Evolutionary conservation across 2,888 invertebrate genomes (phyloP).

Genomic region (Lasioglossum marginatum): DNA sequence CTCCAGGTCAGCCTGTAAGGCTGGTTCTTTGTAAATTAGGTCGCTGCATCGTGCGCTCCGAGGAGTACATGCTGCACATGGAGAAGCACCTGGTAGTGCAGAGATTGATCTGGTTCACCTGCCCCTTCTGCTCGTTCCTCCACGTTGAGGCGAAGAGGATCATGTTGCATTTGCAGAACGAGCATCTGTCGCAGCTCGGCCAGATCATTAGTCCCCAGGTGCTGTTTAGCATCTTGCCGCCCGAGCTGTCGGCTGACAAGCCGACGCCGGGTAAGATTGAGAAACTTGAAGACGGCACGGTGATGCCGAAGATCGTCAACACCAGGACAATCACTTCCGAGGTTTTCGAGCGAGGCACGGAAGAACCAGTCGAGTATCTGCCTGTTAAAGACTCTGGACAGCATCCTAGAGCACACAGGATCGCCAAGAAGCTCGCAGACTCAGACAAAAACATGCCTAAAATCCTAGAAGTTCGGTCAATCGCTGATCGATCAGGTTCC

Average conservation of each 20-base stretch:
- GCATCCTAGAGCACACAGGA: background rate
- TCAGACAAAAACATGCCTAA: conserved; percentile 45
- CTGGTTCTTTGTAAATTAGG: conserved; percentile 70
- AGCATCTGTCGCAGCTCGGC: conserved; percentile 66
- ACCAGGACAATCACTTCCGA: conserved; percentile 75
- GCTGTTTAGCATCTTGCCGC: conserved; percentile 40
- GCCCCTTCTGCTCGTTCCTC: conserved; percentile 73
- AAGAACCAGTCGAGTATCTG: conserved; percentile 35
- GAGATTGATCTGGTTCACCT: conserved; percentile 72
- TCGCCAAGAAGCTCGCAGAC: background rate
- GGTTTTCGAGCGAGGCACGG: conserved; percentile 71
- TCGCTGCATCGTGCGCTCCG: conserved; percentile 70
- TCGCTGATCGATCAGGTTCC: conserved; percentile 32
- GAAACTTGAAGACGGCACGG: conserved; percentile 22
- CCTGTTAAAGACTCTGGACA: background rate
- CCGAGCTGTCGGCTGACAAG: background rate
- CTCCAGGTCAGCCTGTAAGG: conserved; percentile 52
- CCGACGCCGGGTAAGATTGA: background rate
- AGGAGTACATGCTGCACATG: conserved; percentile 74
- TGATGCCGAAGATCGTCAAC: conserved; percentile 75
- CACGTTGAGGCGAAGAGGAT: conserved; percentile 58
- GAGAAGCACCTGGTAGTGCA: conserved; percentile 71
- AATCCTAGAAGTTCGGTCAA: conserved; percentile 71
- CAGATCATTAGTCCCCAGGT: conserved; percentile 65
- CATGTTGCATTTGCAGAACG: conserved; percentile 68